A percentile compares a stretch with the other conserved stretches of the same genome.
Conservation (phyloP, 2,113 vertebrate genomes). For the Elaphurus davidianus region DNA sequence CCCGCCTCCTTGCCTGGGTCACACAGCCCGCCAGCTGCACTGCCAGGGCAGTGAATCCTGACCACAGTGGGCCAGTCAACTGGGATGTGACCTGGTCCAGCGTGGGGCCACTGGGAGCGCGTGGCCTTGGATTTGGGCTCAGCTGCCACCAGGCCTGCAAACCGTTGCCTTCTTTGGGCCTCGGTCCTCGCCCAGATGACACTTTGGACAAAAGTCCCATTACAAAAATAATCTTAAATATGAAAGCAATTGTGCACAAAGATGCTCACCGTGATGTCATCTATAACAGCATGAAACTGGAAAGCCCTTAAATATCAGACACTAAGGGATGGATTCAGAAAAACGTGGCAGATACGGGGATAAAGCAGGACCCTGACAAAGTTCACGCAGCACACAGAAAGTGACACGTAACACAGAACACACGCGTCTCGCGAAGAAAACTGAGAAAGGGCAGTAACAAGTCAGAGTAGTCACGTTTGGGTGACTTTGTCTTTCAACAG, state of each 20-base stretch:
- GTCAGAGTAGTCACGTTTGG: fast-evolving
- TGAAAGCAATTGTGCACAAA: fast-evolving
- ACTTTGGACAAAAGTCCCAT: not conserved
- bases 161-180: not conserved
- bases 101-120: fast-evolving
- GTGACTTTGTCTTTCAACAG: not conserved
- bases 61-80: not conserved
- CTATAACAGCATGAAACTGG: not conserved
- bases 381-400: fast-evolving
- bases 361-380: fast-evolving
- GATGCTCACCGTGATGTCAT: fast-evolving
- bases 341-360: fast-evolving
- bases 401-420: fast-evolving
- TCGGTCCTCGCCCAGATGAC: fast-evolving
- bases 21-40: fast-evolving
- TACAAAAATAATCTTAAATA: not conserved
- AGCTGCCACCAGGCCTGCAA: not conserved
- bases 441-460: fast-evolving
- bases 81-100: fast-evolving
- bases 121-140: fast-evolving
- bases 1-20: fast-evolving
- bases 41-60: not conserved
- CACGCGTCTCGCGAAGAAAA: fast-evolving
- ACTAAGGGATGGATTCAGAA: fast-evolving
- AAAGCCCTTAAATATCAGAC: not conserved